Base-by-base conservation (phyloP, 2,888 invertebrate species). In the Sepioteuthis lessoniana region DNA sequence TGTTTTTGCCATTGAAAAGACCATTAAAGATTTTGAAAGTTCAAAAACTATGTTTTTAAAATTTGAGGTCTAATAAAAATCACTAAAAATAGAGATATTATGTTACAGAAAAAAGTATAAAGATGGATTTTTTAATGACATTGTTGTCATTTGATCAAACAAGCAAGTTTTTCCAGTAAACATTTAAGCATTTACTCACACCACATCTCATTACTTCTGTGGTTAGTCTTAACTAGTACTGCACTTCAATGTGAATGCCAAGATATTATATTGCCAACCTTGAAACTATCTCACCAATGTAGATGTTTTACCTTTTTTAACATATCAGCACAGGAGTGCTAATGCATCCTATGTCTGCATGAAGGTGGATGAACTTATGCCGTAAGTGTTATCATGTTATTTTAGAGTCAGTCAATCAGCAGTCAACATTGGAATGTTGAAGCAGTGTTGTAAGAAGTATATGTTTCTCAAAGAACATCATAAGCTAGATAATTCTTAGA, bases 301-400 rank as follows among this genome's bases (percentile, higher is more conserved):
- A 76, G 76, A 76, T n/a, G n/a, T 13, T 76, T n/a, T 76, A 76
- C 16, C 13, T 76, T 76, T 76, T 76, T 76, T 76, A 76, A 76
- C n/a, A 76, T 76, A 76, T 76, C 35, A 76, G n/a, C n/a, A n/a
- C n/a, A 76, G n/a, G 76, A n/a, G 76, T 76, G 76, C n/a, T n/a
- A n/a, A 35, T 76, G 76, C n/a, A 76, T 76, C 13, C 7, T 76
- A 76, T 13, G 76, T n/a, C n/a, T n/a, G 76, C n/a, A n/a, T 76
- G n/a, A 76, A 76, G 35, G 76, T 76, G 76, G n/a, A 76, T 76
- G 16, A 76, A 76, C 76, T 76, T 76, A 35, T n/a, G 19, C 76
- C 60, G 13, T 10, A 35, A 35, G 76, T 35, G 25, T 35, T n/a
- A 76, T 76, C n/a, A 10, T 76, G 76, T n/a, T 76, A 76, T n/a